Evolutionary conservation across 2,888 invertebrate species (phyloP).

Genomic region (Zele albiditarsus): DNA sequence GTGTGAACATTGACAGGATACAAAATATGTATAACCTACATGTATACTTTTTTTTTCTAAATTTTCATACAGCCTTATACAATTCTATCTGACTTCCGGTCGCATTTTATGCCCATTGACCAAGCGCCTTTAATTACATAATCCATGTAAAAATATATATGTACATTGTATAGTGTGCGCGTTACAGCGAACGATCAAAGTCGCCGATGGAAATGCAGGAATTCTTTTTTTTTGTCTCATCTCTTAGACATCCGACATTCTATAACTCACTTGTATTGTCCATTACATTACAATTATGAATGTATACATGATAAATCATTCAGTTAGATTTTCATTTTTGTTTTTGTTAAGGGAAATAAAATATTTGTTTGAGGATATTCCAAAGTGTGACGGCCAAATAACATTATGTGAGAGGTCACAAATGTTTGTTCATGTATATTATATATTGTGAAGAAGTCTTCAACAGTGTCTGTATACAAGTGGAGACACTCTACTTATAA

Average conservation of each 20-base stretch:
- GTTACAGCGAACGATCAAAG: constrained; percentile 60
- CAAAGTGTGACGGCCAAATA: background rate
- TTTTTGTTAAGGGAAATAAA: background rate
- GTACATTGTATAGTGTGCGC: constrained; percentile 41
- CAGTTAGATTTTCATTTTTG: background rate
- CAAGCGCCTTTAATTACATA: constrained; percentile 55
- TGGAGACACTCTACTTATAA: background rate
- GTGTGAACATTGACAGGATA: background rate
- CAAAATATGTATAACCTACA: background rate
- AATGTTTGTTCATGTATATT: background rate
- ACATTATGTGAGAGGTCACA: background rate
- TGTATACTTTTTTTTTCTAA: background rate
- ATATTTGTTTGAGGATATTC: background rate
- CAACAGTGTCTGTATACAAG: background rate
- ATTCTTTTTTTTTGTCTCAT: constrained; percentile 31
- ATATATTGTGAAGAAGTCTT: background rate
- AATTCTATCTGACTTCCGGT: constrained; percentile 52
- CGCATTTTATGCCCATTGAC: constrained; percentile 43
- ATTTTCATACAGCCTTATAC: background rate
- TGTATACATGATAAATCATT: background rate
- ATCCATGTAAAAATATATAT: constrained; percentile 51
- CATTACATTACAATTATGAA: background rate
- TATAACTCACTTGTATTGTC: background rate
- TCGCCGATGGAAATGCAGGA: constrained; percentile 49
- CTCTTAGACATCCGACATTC: background rate